These are phyloP conservation scores for Diplodus puntazzo DNA, from an alignment of 2,797 vertebrate genomes.

Conservation along the genomic window DNA sequence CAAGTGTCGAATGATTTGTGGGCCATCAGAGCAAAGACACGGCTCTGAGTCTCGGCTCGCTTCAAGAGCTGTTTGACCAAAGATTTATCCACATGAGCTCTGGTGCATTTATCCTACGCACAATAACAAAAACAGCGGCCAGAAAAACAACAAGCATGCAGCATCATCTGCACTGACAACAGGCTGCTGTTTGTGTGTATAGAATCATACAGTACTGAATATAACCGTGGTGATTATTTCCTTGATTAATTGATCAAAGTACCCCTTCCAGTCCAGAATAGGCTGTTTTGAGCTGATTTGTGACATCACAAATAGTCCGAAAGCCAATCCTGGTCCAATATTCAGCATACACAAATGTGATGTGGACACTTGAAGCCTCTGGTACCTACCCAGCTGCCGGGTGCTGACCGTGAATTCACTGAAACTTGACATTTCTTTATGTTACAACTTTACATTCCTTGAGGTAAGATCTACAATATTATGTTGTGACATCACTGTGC, in stretches of 20 bases:
- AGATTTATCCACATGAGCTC: constrained; percentile 35
- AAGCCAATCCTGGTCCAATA: too few relatives aligned
- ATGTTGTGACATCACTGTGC: too few relatives aligned
- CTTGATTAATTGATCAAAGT: background rate
- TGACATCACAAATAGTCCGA: too few relatives aligned
- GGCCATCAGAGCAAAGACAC: constrained; percentile 27
- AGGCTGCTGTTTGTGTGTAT: background rate
- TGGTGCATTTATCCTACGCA: constrained; percentile 12
- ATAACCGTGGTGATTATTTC: background rate
- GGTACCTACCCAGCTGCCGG: too few relatives aligned
- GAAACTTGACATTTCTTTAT: too few relatives aligned
- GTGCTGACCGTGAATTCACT: too few relatives aligned
- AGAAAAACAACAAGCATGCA: background rate
- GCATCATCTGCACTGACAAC: background rate
- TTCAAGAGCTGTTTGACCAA: constrained; percentile 38
- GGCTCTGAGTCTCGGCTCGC: constrained; percentile 16
- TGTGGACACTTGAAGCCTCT: too few relatives aligned
- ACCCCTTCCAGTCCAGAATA: too few relatives aligned
- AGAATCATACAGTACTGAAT: background rate
- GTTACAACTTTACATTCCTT: too few relatives aligned
- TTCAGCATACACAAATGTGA: too few relatives aligned
- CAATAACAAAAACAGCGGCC: constrained; percentile 1
- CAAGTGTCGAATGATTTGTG: constrained; percentile 53
- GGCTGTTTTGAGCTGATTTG: too few relatives aligned
- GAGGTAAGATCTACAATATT: too few relatives aligned